Evolutionary conservation across 2,113 vertebrate species (phyloP), one percentile per base, ranked within the genome.

Genomic region (Pseudorectes ferrugineus): DNA sequence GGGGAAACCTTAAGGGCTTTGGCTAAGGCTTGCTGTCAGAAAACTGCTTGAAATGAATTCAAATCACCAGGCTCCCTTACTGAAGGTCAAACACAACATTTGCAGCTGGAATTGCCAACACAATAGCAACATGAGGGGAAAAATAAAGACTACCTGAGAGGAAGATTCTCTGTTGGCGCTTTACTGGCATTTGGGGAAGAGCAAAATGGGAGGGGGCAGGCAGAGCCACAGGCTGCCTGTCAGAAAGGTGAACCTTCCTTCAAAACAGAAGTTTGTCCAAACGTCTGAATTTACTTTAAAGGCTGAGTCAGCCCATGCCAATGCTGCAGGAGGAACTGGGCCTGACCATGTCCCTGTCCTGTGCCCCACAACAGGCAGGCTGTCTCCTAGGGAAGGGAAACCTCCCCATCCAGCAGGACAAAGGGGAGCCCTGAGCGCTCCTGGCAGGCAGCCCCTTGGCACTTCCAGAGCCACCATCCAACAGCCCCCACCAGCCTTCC

Each of bases 21-120:
- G 89, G 96, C 82, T 97, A 97, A 97, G 95, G 78, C 77, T 85
- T 94, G 94, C 92, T 97, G 97, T 97, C 97, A 97, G 91, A 95
- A 97, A 96, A 94, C 91, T 80, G 74, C 95, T 88, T 88, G 88
- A 95, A 97, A 88, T 83, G 74, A 96, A 96, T 96, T 95, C 96
- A 93, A 94, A 79, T 89, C 87, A 86, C 93, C 76, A 43, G 10
- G 31, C 71, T 84, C 46, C 75, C 6, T 83, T 88, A 77, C 91
- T 97, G 97, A 98, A 98, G 97, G 97, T 97, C 97, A 97, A 90
- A 92, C 55, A 52, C 68, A 54, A 78, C 63, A 52, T 92, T 91
- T 97, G 88, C 93, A 84, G 92, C 82, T 79, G 86, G 89, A 93
- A 96, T 97, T 95, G 80, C 75, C 72, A 43, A 89, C 94, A 97